phyloP scores from a whole-genome alignment of 2,888 invertebrate genomes.

The Eupithecia subumbrata region DNA sequence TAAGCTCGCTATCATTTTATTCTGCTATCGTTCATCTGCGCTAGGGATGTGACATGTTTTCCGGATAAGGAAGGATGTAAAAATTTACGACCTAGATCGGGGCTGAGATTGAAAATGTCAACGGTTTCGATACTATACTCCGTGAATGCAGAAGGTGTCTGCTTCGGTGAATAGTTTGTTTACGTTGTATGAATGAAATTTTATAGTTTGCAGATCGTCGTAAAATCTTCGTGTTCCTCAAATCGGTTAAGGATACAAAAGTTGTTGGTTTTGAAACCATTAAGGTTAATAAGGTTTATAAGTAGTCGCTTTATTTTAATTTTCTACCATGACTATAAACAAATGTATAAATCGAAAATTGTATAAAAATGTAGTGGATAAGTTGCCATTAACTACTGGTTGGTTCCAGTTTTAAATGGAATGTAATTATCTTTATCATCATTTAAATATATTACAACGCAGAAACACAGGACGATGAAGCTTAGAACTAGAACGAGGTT shows the following conservation, averaged over 20 bases:
- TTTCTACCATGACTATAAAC: background rate
- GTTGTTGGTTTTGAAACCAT: background rate
- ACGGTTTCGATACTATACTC: constrained; percentile 1
- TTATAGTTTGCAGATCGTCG: constrained; percentile 8
- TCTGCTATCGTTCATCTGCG: constrained; percentile 2
- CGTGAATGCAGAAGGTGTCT: constrained; percentile 7
- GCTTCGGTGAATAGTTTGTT: background rate
- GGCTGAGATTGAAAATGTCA: constrained; percentile 17
- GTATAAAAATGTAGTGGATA: too few relatives aligned
- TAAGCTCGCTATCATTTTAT: constrained; percentile 15
- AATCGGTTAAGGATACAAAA: background rate
- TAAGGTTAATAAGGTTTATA: background rate
- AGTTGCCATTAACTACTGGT: background rate
- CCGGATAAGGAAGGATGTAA: constrained; percentile 27
- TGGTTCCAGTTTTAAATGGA: background rate
- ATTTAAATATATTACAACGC: background rate
- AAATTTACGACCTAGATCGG: constrained; percentile 29
- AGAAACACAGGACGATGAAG: background rate
- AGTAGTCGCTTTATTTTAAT: background rate
- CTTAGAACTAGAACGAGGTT: background rate
- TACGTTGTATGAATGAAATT: constrained; percentile 4
- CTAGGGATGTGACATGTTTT: constrained; percentile 24
- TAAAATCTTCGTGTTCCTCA: background rate
- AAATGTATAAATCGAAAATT: too few relatives aligned
- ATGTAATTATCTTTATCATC: background rate